These are phyloP conservation scores for Xiphophorus maculatus DNA, from an alignment of 2,113 vertebrate genomes.

Conservation along the genomic window DNA sequence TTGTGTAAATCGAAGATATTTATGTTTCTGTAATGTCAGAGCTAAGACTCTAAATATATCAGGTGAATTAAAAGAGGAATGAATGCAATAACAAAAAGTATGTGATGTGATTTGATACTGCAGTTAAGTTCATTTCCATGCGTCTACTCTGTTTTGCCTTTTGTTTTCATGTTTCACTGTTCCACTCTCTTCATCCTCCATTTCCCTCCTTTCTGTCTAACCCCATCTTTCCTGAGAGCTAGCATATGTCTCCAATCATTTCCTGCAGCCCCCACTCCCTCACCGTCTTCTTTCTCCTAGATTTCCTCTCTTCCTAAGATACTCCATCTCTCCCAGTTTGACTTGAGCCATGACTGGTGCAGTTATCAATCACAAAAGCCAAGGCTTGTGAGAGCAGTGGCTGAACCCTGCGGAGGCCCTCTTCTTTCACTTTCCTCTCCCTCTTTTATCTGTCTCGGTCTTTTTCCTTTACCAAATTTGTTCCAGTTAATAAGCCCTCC, in stretches of 20 bases:
- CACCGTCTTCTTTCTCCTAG: conserved; percentile 60
- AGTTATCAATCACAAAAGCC: conserved; percentile 97
- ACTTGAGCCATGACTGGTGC: conserved; percentile 90
- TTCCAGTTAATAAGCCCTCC: conserved; percentile 99
- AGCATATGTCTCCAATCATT: conserved; percentile 99
- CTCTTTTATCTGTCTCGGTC: conserved; percentile 70
- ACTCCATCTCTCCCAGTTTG: conserved; percentile 94
- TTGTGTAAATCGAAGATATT: conserved; percentile 40
- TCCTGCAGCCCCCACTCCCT: conserved; percentile 78
- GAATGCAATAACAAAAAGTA: conserved; percentile 87
- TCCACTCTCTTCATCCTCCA: conserved; percentile 57
- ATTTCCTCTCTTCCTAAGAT: conserved; percentile 85
- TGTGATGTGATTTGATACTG: conserved; percentile 87
- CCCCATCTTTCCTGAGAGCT: conserved; percentile 90
- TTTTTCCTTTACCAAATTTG: conserved; percentile 99
- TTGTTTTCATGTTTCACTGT: conserved; percentile 74
- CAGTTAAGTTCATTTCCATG: conserved; percentile 87
- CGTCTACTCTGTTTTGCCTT: conserved; percentile 47
- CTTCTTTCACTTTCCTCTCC: conserved; percentile 43
- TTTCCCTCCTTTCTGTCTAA: conserved; percentile 89
- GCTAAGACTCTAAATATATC: conserved; percentile 85
- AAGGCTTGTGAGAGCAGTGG: conserved; percentile 94
- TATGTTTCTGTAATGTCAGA: too few species aligned
- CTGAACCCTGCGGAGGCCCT: conserved; percentile 82
- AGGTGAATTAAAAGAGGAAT: conserved; percentile 87